Evolutionary conservation across 2,113 vertebrate species (phyloP).

Genomic region (Stictonetta naevosa): DNA sequence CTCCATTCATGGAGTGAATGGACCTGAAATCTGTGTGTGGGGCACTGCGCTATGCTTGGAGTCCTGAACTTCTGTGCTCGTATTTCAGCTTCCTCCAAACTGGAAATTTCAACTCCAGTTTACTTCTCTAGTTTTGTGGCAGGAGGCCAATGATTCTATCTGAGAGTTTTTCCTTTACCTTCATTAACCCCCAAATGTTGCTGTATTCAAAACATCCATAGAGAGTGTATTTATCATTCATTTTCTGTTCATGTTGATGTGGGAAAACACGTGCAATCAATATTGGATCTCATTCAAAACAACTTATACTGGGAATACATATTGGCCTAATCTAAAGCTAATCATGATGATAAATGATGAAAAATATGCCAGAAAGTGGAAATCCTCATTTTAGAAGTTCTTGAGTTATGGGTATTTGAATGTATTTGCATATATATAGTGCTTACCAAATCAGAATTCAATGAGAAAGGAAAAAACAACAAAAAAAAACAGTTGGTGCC

Average conservation of each 20-base stretch:
- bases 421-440: not conserved
- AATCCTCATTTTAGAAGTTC: not conserved
- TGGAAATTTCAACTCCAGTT: slow-evolving; percentile 38
- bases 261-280: slow-evolving; percentile 70
- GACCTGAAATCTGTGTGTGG: not conserved
- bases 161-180: slow-evolving; percentile 59
- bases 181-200: slow-evolving; percentile 67
- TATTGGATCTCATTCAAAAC: slow-evolving; percentile 59
- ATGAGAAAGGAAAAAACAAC: not conserved
- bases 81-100: not conserved
- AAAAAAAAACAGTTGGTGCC: not conserved
- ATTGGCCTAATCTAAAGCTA: slow-evolving; percentile 59
- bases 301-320: slow-evolving; percentile 59
- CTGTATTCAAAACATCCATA: slow-evolving; percentile 38
- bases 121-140: slow-evolving; percentile 52
- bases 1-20: not conserved
- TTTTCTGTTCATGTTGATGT: slow-evolving; percentile 60
- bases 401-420: not conserved
- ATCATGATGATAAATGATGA: slow-evolving; percentile 57
- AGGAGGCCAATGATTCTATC: slow-evolving; percentile 44
- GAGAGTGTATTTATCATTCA: slow-evolving; percentile 57
- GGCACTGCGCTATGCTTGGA: not conserved
- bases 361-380: slow-evolving; percentile 54
- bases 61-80: not conserved
- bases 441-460: not conserved